These are phyloP conservation scores for Aproaerema taeniolella DNA, from an alignment of 2,888 invertebrate species.

Conservation along the genomic window DNA sequence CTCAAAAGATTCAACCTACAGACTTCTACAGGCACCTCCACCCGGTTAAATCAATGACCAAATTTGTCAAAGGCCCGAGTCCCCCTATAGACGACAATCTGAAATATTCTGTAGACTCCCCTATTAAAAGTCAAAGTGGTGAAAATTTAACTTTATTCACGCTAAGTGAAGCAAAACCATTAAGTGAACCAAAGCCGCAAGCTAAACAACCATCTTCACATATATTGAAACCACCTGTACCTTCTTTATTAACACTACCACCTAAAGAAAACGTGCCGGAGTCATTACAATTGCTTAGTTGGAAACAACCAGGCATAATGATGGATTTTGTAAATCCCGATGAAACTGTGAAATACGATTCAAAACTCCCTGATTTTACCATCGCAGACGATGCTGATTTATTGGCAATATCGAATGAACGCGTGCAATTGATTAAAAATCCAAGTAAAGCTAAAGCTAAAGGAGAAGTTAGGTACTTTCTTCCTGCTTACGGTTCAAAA, in stretches of 20 bases:
- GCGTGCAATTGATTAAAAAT: not conserved
- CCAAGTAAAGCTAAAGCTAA: not conserved
- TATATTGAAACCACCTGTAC: too few relatives aligned
- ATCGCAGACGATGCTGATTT: not conserved
- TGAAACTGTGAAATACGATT: not conserved
- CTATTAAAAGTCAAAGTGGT: not conserved
- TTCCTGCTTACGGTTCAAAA: too few relatives aligned
- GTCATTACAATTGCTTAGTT: too few relatives aligned
- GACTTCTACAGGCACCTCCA: slow-evolving; percentile 41
- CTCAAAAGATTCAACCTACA: slow-evolving; percentile 26
- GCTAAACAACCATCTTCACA: too few relatives aligned
- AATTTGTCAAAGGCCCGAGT: too few relatives aligned
- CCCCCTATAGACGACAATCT: not conserved
- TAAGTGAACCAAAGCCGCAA: too few relatives aligned
- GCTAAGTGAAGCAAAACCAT: too few relatives aligned
- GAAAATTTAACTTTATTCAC: not conserved
- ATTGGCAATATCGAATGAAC: too few relatives aligned
- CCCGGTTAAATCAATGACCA: slow-evolving; percentile 42
- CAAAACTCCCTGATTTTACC: not conserved
- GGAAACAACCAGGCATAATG: not conserved
- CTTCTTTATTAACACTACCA: too few relatives aligned
- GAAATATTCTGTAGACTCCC: slow-evolving; percentile 4
- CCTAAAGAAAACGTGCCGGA: too few relatives aligned
- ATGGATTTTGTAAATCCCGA: not conserved
- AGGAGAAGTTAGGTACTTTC: not conserved